Percentiles rank a stretch among this genome's conserved stretches.
Conservation (phyloP, 1,140 invertebrate species). For the Drosophila micromelanica region DNA sequence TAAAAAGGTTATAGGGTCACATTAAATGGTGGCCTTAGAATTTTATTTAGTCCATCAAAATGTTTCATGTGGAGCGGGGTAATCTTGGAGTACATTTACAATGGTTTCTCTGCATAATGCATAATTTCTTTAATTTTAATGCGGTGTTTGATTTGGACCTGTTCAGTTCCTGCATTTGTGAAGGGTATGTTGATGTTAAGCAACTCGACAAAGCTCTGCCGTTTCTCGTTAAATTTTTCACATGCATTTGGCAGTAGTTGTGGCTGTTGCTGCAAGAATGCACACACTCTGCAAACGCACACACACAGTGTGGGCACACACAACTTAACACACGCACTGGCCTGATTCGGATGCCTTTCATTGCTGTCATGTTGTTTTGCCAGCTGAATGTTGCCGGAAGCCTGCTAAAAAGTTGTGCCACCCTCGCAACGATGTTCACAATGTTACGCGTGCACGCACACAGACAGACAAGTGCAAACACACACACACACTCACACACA, state of each 20-base stretch:
- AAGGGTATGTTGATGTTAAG: not conserved
- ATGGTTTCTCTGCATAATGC: too few species aligned
- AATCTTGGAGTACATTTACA: too few species aligned
- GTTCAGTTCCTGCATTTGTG: too few species aligned
- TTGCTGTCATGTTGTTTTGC: conserved; percentile 66
- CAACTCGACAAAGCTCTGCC: not conserved
- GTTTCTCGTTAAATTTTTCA: not conserved
- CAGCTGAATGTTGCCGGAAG: conserved; percentile 66
- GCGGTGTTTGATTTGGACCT: too few species aligned
- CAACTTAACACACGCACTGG: not conserved
- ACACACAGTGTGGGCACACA: not conserved
- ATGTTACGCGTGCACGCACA: conserved; percentile 5
- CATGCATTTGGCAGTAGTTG: conserved; percentile 10
- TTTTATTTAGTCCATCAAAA: conserved; percentile 9
- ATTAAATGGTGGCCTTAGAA: too few species aligned
- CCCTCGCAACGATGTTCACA: conserved; percentile 18
- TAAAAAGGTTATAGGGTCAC: not conserved
- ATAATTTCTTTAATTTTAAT: too few species aligned
- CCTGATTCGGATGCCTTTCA: conserved; percentile 37
- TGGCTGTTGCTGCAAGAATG: conserved; percentile 28
- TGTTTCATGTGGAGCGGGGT: too few species aligned
- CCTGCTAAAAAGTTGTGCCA: conserved; percentile 61
- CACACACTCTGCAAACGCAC: conserved; percentile 20
- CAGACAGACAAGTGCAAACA: conserved; percentile 11
- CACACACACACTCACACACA: conserved; percentile 4